phyloP scores from a whole-genome alignment of 2,113 vertebrate species.

The Polypterus senegalus region DNA sequence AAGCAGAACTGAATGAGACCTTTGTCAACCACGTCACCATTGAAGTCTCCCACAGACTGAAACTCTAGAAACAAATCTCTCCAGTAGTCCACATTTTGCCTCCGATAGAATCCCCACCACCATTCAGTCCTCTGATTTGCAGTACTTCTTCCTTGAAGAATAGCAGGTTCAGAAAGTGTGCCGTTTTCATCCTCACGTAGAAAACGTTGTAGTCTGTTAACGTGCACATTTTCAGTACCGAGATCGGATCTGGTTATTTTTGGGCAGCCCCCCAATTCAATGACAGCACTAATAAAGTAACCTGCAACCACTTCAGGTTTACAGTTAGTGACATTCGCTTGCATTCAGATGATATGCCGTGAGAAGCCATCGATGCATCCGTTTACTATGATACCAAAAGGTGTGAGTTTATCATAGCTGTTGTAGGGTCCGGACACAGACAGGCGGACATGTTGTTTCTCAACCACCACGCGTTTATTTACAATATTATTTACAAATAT shows the following conservation, averaged over 20 bases:
- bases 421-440: too few species aligned
- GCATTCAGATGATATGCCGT: slow-evolving; percentile 15
- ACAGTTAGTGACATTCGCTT: slow-evolving; percentile 13
- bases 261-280: slow-evolving; percentile 5
- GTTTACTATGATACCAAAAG: slow-evolving; percentile 17
- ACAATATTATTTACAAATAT: too few species aligned
- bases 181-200: not conserved
- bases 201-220: slow-evolving; percentile 11
- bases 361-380: slow-evolving; percentile 19
- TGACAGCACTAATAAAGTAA: slow-evolving; percentile 11
- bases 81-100: slow-evolving; percentile 13
- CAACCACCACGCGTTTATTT: too few species aligned
- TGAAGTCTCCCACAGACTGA: slow-evolving; percentile 9
- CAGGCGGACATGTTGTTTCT: too few species aligned
- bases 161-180: not conserved
- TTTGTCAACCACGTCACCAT: slow-evolving; percentile 12
- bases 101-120: slow-evolving; percentile 15
- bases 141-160: slow-evolving; percentile 12
- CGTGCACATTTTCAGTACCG: slow-evolving; percentile 16
- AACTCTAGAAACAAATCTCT: slow-evolving; percentile 14
- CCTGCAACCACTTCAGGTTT: slow-evolving; percentile 12
- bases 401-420: slow-evolving; percentile 12
- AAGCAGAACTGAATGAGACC: slow-evolving; percentile 18
- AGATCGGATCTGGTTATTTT: slow-evolving; percentile 13
- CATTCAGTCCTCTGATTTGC: slow-evolving; percentile 16